Conservation (phyloP, 2,113 vertebrate species). For the Myanophis thanlyinensis region DNA sequence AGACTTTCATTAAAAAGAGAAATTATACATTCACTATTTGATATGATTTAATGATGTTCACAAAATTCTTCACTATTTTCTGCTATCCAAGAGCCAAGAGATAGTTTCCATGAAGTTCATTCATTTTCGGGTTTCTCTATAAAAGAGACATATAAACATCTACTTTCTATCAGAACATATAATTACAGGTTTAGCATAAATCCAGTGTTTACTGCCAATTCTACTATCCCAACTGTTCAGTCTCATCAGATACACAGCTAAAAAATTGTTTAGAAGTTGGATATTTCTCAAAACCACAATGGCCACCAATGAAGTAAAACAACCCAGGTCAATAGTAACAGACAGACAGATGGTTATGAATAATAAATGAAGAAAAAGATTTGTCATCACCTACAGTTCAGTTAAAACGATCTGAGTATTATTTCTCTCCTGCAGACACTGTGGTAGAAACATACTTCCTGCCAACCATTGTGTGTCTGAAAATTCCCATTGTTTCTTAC, state of each 20-base stretch:
- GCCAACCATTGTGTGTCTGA: neutral
- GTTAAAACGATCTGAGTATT: neutral
- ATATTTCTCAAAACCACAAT: neutral
- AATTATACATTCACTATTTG: slow-evolving; percentile 20
- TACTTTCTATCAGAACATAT: neutral
- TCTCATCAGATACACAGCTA: neutral
- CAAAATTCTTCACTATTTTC: neutral
- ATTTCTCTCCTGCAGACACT: neutral
- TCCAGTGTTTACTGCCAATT: neutral
- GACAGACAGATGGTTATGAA: neutral
- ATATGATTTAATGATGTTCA: neutral
- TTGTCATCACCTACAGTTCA: neutral
- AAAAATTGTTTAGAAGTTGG: neutral
- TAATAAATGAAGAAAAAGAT: neutral
- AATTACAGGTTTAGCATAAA: neutral
- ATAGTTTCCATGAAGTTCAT: neutral
- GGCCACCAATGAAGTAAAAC: neutral
- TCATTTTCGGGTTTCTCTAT: neutral
- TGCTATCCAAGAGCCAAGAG: neutral
- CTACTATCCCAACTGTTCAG: neutral
- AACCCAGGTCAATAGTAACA: neutral
- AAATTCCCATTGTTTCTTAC: neutral
- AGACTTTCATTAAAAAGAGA: slow-evolving; percentile 76
- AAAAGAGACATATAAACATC: neutral
- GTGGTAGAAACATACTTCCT: neutral